These are phyloP conservation scores for Tuberolachnus salignus DNA, from an alignment of 2,888 invertebrate species.

Conservation along the genomic window DNA sequence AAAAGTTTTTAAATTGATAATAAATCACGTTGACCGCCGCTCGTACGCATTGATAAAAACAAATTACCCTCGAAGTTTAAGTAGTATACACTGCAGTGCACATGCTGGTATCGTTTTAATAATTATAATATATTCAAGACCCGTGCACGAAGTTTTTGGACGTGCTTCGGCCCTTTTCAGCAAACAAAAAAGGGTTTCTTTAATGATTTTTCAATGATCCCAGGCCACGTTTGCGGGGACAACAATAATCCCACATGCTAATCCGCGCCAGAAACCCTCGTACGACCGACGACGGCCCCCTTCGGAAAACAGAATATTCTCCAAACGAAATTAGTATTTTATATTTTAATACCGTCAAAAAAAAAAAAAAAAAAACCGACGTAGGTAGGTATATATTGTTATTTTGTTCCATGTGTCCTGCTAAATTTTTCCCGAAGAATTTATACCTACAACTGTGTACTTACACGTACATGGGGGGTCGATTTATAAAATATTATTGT, in stretches of 20 bases:
- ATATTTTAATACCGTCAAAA: constrained; percentile 1
- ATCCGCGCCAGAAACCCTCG: constrained; percentile 38
- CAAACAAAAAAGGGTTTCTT: constrained; percentile 49
- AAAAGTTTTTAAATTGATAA: constrained; percentile 13
- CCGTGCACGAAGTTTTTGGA: not conserved
- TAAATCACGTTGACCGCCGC: not conserved
- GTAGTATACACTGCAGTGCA: not conserved
- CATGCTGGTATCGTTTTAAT: not conserved
- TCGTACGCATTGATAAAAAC: not conserved
- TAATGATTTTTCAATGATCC: constrained; percentile 51
- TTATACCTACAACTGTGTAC: too few relatives aligned
- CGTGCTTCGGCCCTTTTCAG: constrained; percentile 5
- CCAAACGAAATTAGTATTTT: not conserved
- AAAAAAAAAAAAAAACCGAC: constrained; percentile 27
- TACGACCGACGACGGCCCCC: not conserved
- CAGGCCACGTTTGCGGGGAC: constrained; percentile 19
- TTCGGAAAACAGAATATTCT: constrained; percentile 18
- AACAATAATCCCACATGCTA: constrained; percentile 50
- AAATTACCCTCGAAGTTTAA: constrained; percentile 16
- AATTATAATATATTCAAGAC: constrained; percentile 19
- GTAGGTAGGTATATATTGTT: not conserved
- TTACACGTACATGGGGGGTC: too few relatives aligned
- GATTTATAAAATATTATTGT: not conserved
- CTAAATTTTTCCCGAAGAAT: too few relatives aligned
- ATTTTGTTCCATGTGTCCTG: too few relatives aligned